phyloP scores from a whole-genome alignment of 1,140 invertebrate species.

The Hetaerina americana region DNA sequence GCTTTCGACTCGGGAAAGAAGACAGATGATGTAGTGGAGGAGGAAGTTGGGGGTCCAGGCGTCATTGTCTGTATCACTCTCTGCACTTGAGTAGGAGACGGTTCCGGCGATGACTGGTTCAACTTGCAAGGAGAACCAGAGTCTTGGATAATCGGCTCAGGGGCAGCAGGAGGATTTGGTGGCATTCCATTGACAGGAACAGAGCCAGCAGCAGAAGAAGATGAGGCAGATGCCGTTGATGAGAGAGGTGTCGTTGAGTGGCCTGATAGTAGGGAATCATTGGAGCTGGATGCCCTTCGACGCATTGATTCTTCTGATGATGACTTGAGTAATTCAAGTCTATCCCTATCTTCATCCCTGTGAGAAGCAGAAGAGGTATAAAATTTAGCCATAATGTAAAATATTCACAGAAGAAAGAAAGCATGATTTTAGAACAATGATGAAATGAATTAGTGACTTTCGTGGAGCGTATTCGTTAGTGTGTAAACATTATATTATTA shows the following conservation, averaged over 20 bases:
- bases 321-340: slow-evolving; percentile 41
- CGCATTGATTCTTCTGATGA: slow-evolving; percentile 44
- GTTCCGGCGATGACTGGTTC: not conserved
- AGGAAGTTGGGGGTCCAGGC: not conserved
- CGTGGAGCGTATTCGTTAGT: too few species aligned
- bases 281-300: slow-evolving; percentile 41
- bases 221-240: not conserved
- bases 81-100: not conserved
- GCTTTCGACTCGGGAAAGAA: not conserved
- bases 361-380: slow-evolving; percentile 16
- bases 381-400: not conserved
- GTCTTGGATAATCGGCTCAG: not conserved
- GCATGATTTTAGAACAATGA: too few species aligned
- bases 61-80: not conserved
- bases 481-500: too few species aligned
- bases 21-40: not conserved
- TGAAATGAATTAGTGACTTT: too few species aligned
- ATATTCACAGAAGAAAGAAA: slow-evolving; percentile 2
- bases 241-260: not conserved
- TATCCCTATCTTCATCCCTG: slow-evolving; percentile 49
- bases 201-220: not conserved
- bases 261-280: slow-evolving; percentile 41
- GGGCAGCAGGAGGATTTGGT: not conserved
- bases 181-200: not conserved
- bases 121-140: not conserved